Percentiles rank a stretch among this genome's conserved stretches.
These are phyloP conservation scores for Etia nguti DNA, from an alignment of 2,113 vertebrate genomes.

Conservation along the genomic window DNA sequence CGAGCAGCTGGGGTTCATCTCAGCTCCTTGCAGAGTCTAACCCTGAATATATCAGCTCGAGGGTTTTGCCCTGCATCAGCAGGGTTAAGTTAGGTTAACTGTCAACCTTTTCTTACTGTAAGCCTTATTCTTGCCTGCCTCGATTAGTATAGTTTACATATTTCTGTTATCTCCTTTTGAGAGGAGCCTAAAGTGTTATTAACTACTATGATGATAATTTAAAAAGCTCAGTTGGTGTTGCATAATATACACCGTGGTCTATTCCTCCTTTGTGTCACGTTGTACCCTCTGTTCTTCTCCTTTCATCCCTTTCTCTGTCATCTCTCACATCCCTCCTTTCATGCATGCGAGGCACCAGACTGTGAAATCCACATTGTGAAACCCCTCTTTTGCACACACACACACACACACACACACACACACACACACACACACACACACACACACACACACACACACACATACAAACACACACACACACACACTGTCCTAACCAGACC, in stretches of 20 bases:
- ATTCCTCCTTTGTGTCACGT: neutral
- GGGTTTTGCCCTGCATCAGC: neutral
- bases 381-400: neutral
- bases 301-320: neutral
- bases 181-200: neutral
- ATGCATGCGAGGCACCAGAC: slow-evolving; percentile 32
- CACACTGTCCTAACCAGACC: neutral
- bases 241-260: neutral
- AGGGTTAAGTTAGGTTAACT: neutral
- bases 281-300: neutral
- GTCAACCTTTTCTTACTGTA: neutral
- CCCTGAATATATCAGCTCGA: neutral
- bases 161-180: neutral
- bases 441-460: neutral
- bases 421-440: neutral
- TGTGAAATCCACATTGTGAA: slow-evolving; percentile 4
- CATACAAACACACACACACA: neutral
- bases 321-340: slow-evolving; percentile 7
- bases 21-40: neutral
- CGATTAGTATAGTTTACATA: neutral
- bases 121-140: neutral
- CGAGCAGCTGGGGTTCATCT: neutral
- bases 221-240: neutral
- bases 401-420: neutral
- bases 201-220: neutral